Base-by-base conservation (phyloP, 1,140 invertebrate genomes). In the Solenopsis fugax region DNA sequence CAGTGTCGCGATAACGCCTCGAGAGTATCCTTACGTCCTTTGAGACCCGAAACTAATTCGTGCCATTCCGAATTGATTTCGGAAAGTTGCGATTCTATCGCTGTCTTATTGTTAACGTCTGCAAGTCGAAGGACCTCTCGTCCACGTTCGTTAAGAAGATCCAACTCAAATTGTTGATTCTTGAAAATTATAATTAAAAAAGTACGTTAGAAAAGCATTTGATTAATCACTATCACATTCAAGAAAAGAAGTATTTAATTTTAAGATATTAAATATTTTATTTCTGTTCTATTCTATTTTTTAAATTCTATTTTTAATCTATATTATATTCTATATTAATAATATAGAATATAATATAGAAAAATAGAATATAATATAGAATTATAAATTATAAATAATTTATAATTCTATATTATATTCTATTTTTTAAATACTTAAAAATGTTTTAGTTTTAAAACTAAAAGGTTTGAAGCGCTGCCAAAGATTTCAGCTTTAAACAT, bases 21-120 rank as follows among this genome's bases (percentile, higher is more conserved):
- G 4, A 98, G 93, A 52, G 96, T 95, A 78, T 97, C 96, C 76
- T 96, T 95, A 75, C 97, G 95, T 76, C 95, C 96, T 86, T 97
- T 97, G 92, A 98, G 95, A 92, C 96, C 95, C 7, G 96, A 96
- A 34, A 98, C 96, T 2, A 98, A 94, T 16, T 97, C 95, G 77
- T 96, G 96, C 98, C 98, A 99, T 89, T 97, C 96, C 41, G 97
- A 95, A 72, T 96, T 97, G 16, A 98, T 96, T 52, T 96, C 95
- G 0, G 94, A 92, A 54, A 97, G 95, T 84, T 98, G 96, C 41
- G 95, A 90, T 67, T 97, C 95, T 80, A 98, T 97, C 21, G 94
- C 93, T 67, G 95, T 93, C 65, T 96, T 96, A 92, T 97, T 98
- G 2, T 94, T 92, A 9, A 94, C 89, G 91, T 98, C 96, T 0